Evolutionary conservation across 2,797 vertebrate genomes (phyloP).

Genomic region (Erethizon dorsatum): DNA sequence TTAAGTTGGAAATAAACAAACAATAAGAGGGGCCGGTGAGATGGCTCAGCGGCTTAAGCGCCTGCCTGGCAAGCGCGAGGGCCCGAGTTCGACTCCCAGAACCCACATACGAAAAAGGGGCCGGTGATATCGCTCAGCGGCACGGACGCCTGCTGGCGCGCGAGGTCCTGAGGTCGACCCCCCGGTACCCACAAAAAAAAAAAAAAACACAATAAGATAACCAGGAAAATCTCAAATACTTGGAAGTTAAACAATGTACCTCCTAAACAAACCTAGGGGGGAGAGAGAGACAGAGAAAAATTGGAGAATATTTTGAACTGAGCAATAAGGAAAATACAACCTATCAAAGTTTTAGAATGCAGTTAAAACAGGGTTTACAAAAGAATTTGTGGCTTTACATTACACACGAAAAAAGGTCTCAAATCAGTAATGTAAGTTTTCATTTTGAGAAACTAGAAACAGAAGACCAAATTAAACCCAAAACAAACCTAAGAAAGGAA

Average conservation of each 20-base stretch:
- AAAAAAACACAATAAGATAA: neutral
- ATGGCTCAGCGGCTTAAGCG: too few species aligned
- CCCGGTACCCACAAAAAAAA: neutral
- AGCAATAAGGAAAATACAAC: constrained; percentile 42
- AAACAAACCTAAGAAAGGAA: constrained; percentile 39
- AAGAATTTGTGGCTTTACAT: neutral
- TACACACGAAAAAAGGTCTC: neutral
- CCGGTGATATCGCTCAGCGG: too few species aligned
- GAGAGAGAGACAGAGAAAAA: neutral
- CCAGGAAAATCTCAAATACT: constrained; percentile 55
- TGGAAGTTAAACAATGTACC: constrained; percentile 10
- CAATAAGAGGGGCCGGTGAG: too few species aligned
- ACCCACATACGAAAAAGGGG: too few species aligned
- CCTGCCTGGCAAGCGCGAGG: too few species aligned
- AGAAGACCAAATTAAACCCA: constrained; percentile 36
- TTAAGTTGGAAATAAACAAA: constrained; percentile 48
- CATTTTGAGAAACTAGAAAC: constrained; percentile 17
- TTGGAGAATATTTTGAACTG: constrained; percentile 55
- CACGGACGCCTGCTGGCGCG: too few species aligned
- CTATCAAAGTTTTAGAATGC: constrained; percentile 18
- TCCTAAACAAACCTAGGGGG: neutral
- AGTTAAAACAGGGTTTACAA: neutral
- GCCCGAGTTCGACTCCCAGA: too few species aligned
- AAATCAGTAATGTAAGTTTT: constrained; percentile 54
- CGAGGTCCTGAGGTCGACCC: too few species aligned